Conservation (phyloP, 2,113 vertebrate genomes). For the Tonatia bakeri region DNA sequence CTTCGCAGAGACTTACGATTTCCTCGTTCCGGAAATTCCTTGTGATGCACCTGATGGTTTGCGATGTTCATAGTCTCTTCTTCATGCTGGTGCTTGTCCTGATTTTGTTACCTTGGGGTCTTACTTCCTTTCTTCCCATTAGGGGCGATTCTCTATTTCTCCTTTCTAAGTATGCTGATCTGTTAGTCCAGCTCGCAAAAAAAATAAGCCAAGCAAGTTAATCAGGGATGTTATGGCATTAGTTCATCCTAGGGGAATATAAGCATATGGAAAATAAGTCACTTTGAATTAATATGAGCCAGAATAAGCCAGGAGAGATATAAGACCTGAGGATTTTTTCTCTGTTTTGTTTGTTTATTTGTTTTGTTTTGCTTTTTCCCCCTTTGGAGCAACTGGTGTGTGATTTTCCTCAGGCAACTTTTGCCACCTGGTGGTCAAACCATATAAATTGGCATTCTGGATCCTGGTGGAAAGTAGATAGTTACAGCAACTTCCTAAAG, state of each 20-base stretch:
- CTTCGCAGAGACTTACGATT: background rate
- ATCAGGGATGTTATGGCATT: background rate
- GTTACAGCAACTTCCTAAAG: background rate
- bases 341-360: background rate
- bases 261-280: background rate
- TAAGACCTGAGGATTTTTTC: background rate
- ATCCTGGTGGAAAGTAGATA: background rate
- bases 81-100: background rate
- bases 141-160: background rate
- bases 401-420: conserved; percentile 56
- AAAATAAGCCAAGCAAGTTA: background rate
- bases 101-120: background rate
- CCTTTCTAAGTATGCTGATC: background rate
- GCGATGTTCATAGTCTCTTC: background rate
- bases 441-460: background rate
- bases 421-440: conserved; percentile 74
- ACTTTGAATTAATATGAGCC: background rate
- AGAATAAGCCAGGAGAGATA: background rate
- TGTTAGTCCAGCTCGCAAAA: background rate
- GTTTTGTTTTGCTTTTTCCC: background rate
- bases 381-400: background rate
- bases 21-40: background rate
- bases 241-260: background rate
- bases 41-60: background rate
- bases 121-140: background rate